Conservation (phyloP, 2,113 vertebrate species). For the Manacus vitellinus region DNA sequence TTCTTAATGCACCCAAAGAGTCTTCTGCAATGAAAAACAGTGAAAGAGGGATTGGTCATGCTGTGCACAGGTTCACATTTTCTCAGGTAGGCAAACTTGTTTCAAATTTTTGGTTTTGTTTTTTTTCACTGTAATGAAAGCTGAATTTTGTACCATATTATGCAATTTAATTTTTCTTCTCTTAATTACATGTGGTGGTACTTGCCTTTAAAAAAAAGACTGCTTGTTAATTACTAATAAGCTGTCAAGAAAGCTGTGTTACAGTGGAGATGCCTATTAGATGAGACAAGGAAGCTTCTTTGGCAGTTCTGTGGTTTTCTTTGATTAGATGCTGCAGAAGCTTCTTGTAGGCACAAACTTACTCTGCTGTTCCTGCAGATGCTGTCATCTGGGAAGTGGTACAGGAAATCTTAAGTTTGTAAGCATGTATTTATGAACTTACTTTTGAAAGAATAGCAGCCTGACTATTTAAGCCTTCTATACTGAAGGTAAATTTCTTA, state of each 20-base stretch:
- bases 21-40: slow-evolving; percentile 84
- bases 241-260: background rate
- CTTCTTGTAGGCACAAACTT: background rate
- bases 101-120: background rate
- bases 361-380: background rate
- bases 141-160: background rate
- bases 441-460: background rate
- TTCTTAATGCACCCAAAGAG: slow-evolving; percentile 83
- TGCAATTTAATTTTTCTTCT: background rate
- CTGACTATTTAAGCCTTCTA: background rate
- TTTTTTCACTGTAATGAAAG: background rate
- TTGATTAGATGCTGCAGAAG: background rate
- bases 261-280: background rate
- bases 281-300: background rate
- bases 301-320: background rate
- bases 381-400: background rate
- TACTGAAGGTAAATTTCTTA: background rate
- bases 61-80: slow-evolving; percentile 85
- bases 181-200: background rate
- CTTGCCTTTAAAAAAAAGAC: background rate
- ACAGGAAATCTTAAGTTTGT: background rate
- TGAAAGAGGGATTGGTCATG: slow-evolving; percentile 82
- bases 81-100: slow-evolving; percentile 73
- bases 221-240: background rate
- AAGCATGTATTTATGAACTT: background rate